Base-by-base conservation (phyloP, 2,797 vertebrate genomes). In the Thripadectes ignobilis region DNA sequence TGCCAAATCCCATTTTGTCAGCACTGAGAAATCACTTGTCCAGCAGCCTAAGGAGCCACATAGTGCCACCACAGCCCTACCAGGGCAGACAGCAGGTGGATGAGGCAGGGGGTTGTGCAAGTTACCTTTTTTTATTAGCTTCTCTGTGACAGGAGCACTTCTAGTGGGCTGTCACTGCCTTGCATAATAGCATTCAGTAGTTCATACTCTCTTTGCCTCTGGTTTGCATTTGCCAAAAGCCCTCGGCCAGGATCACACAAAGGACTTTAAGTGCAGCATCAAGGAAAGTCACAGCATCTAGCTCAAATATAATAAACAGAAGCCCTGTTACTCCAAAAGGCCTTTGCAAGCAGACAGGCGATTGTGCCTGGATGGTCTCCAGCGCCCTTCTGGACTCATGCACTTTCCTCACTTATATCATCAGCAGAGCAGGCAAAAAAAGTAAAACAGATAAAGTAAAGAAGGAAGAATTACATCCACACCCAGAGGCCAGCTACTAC, bases 101-200 rank as follows among this genome's bases (percentile, higher is more conserved):
- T 0, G 0, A 88, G 57, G 39, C 34, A 41, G 32, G 21, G 26
- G 14, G 18, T 10, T 52, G 26, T 10, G 30, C 0, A 0, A 80
- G 34, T 34, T 4, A 12, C 26, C 18, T 77, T 82, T 82, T 32
- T 74, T 21, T 34, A 6, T 71, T 43, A 74, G 67, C 38, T 80
- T 46, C 52, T 19, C 20, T 27, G 2, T 41, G 57, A 71, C 34
- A 84, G 41, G 43, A 74, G 51, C 13, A 19, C 29, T 92, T 74
- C 55, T 86, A 76, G 79, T 39, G 69, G 51, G 39, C 62, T 91
- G 73, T 12, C 67, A n/a, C 30, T 5, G 3, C 63, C 58, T 72
- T 57, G 18, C 17, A 6, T n/a, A 57, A 68, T 0, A 7, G 7
- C 39, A 58, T 29, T 67, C 62, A 84, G 58, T 20, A 79, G 68